Percentiles rank a stretch among this genome's conserved stretches.
phyloP scores from a whole-genome alignment of 2,888 invertebrate genomes.

The Druceiella hillmani region DNA sequence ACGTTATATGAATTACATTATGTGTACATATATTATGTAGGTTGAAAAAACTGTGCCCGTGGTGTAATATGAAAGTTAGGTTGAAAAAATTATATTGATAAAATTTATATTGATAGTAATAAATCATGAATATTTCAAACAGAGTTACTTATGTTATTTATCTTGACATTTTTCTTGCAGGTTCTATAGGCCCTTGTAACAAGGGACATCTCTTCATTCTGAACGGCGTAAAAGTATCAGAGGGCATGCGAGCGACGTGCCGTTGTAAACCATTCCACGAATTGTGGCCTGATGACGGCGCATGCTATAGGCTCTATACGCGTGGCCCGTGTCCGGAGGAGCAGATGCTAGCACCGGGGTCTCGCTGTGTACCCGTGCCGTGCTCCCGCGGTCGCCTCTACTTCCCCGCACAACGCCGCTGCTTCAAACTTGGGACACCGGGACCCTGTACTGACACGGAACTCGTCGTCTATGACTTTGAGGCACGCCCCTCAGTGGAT shows the following conservation, averaged over 20 bases:
- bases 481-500: slow-evolving; percentile 69
- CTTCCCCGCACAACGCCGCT: slow-evolving; percentile 65
- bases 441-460: slow-evolving; percentile 71
- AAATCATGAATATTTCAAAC: too few relatives aligned
- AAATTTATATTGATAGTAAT: too few relatives aligned
- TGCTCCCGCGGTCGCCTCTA: slow-evolving; percentile 72
- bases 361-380: slow-evolving; percentile 63
- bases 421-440: slow-evolving; percentile 71
- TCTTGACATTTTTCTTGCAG: slow-evolving; percentile 39
- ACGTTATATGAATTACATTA: too few relatives aligned
- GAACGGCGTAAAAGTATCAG: slow-evolving; percentile 41
- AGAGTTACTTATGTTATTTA: too few relatives aligned
- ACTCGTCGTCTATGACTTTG: slow-evolving; percentile 77
- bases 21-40: too few relatives aligned
- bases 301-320: slow-evolving; percentile 74
- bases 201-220: slow-evolving; percentile 64
- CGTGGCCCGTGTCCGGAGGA: slow-evolving; percentile 68
- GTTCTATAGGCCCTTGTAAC: slow-evolving; percentile 68
- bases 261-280: slow-evolving; percentile 65
- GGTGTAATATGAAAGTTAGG: too few relatives aligned
- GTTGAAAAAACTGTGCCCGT: too few relatives aligned
- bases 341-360: slow-evolving; percentile 64
- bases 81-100: too few relatives aligned
- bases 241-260: slow-evolving; percentile 52
- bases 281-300: slow-evolving; percentile 49